Conservation (phyloP, 2,113 vertebrate species). For the Eublepharis macularius region DNA sequence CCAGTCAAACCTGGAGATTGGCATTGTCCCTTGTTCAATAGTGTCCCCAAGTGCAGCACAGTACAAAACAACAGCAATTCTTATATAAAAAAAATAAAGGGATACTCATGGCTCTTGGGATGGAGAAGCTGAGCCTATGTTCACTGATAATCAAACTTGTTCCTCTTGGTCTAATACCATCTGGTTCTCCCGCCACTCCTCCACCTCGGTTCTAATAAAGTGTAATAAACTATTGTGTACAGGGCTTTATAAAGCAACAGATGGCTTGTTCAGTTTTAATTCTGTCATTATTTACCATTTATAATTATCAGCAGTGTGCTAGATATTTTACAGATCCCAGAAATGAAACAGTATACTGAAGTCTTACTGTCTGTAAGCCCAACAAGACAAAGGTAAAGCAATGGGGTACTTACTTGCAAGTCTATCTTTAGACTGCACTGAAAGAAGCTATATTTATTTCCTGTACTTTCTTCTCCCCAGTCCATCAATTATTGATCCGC, state of each 20-base stretch:
- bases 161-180: too few relatives aligned
- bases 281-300: not conserved
- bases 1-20: too few relatives aligned
- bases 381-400: constrained; percentile 15
- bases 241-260: not conserved
- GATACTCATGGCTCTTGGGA: too few relatives aligned
- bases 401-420: not conserved
- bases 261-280: not conserved
- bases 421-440: constrained; percentile 17
- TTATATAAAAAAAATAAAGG: too few relatives aligned
- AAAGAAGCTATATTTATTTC: constrained; percentile 30
- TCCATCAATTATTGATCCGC: constrained; percentile 26
- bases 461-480: constrained; percentile 5
- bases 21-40: too few relatives aligned
- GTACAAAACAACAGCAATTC: too few relatives aligned
- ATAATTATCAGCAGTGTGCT: not conserved
- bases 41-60: too few relatives aligned
- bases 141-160: too few relatives aligned
- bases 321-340: constrained; percentile 5
- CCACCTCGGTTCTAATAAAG: too few relatives aligned
- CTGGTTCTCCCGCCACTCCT: too few relatives aligned
- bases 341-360: not conserved
- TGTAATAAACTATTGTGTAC: too few relatives aligned
- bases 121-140: too few relatives aligned
- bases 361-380: not conserved